Percentiles rank a stretch among this genome's conserved stretches.
phyloP scores from a whole-genome alignment of 2,113 vertebrate genomes.

The Setophaga petechia region DNA sequence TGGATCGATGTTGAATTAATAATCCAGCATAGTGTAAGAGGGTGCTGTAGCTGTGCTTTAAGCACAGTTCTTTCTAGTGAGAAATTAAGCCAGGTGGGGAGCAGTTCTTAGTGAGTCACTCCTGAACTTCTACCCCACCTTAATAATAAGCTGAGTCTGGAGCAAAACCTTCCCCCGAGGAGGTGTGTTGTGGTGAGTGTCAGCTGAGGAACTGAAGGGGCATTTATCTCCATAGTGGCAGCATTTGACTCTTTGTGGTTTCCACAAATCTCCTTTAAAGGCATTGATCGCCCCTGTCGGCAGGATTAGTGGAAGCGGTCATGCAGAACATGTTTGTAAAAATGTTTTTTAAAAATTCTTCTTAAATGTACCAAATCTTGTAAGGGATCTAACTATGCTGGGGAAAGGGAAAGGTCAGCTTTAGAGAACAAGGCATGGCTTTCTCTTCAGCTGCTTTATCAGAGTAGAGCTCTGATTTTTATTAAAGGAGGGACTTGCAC shows the following conservation, averaged over 20 bases:
- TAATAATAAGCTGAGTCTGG: conserved; percentile 63
- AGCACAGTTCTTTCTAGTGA: not conserved
- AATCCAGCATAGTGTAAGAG: not conserved
- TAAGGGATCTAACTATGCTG: conserved; percentile 32
- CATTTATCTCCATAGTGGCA: conserved; percentile 81
- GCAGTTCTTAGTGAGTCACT: not conserved
- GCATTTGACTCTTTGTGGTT: conserved; percentile 79
- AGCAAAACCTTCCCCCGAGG: conserved; percentile 73
- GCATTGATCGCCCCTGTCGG: conserved; percentile 76
- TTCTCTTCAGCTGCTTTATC: conserved; percentile 36
- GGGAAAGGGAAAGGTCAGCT: conserved; percentile 40
- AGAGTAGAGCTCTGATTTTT: conserved; percentile 6
- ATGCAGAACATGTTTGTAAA: conserved; percentile 76
- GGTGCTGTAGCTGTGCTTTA: not conserved
- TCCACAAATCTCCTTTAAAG: conserved; percentile 82
- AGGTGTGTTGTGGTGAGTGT: conserved; percentile 75
- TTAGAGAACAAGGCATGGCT: conserved; percentile 28
- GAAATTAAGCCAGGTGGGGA: conserved; percentile 44
- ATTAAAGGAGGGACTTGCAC: not conserved
- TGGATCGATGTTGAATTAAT: conserved; percentile 16
- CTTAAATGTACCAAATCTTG: conserved; percentile 44
- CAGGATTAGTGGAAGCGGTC: conserved; percentile 73
- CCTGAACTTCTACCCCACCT: conserved; percentile 59
- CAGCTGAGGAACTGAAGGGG: conserved; percentile 71
- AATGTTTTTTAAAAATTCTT: conserved; percentile 54